Conservation (phyloP, 1,140 invertebrate species). For the Papilio machaon region DNA sequence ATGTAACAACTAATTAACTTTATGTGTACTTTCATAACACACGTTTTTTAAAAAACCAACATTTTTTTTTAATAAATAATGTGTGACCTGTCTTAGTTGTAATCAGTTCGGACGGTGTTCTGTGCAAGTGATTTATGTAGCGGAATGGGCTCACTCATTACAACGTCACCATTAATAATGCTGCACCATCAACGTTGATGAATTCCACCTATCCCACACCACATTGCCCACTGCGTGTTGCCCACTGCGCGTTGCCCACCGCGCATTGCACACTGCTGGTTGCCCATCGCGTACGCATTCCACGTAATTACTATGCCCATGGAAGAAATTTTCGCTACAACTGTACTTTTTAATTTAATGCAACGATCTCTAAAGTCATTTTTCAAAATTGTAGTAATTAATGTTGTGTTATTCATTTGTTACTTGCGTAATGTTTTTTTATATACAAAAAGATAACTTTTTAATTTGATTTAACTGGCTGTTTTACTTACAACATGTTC, state of each 20-base stretch:
- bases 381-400: neutral
- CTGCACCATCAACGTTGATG: constrained; percentile 54
- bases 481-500: neutral
- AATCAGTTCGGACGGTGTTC: constrained; percentile 52
- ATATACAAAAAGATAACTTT: neutral
- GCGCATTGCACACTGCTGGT: neutral
- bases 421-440: neutral
- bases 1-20: neutral
- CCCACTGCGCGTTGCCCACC: neutral
- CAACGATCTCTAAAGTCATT: neutral
- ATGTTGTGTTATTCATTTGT: neutral
- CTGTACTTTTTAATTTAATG: constrained; percentile 25
- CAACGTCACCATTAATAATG: constrained; percentile 71
- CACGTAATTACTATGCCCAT: neutral
- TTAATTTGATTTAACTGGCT: neutral
- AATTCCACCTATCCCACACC: constrained; percentile 55
- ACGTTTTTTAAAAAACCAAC: no score
- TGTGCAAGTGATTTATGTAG: constrained; percentile 64
- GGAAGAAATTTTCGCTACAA: constrained; percentile 30
- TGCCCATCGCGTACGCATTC: constrained; percentile 27
- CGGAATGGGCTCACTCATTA: constrained; percentile 61
- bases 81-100: constrained; percentile 29
- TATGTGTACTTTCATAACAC: neutral
- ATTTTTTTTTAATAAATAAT: neutral
- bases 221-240: neutral